Percentiles rank a stretch among this genome's conserved stretches.
Conservation (phyloP, 2,113 vertebrate species). For the Sarotherodon lohbergeri region DNA sequence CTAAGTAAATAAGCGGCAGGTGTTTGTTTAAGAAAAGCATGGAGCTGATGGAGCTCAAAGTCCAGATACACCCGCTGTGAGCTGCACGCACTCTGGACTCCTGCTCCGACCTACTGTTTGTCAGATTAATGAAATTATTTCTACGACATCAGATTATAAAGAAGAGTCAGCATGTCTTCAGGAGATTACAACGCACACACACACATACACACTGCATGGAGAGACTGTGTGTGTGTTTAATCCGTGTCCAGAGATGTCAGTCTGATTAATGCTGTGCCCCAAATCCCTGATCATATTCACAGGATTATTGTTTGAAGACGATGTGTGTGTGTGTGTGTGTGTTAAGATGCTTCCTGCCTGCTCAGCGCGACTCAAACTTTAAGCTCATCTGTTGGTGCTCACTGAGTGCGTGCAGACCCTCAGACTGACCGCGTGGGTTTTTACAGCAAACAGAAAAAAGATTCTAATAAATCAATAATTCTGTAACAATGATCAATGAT, state of each 20-base stretch:
- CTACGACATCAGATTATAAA: slow-evolving; percentile 10
- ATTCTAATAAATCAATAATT: not conserved
- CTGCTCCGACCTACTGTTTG: not conserved
- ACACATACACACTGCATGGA: not conserved
- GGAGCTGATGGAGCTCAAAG: not conserved
- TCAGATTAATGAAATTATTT: slow-evolving; percentile 25
- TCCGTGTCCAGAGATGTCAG: slow-evolving; percentile 19
- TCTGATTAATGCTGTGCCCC: slow-evolving; percentile 30
- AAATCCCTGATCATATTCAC: slow-evolving; percentile 49
- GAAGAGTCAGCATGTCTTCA: slow-evolving; percentile 5
- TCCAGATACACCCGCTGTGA: not conserved
- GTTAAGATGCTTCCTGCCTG: slow-evolving; percentile 1
- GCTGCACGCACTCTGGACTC: not conserved
- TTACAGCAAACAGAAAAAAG: not conserved
- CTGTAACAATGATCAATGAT: not conserved
- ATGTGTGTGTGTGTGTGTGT: not conserved
- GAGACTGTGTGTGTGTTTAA: not conserved
- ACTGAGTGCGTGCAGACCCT: not conserved
- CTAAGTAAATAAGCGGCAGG: not conserved
- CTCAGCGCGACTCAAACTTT: not conserved
- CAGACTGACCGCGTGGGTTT: not conserved
- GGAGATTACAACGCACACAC: not conserved
- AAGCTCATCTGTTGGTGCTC: not conserved
- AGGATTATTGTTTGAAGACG: slow-evolving; percentile 35
- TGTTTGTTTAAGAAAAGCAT: not conserved